Base-by-base conservation (phyloP, 2,797 vertebrate species). In the Allobates femoralis region DNA sequence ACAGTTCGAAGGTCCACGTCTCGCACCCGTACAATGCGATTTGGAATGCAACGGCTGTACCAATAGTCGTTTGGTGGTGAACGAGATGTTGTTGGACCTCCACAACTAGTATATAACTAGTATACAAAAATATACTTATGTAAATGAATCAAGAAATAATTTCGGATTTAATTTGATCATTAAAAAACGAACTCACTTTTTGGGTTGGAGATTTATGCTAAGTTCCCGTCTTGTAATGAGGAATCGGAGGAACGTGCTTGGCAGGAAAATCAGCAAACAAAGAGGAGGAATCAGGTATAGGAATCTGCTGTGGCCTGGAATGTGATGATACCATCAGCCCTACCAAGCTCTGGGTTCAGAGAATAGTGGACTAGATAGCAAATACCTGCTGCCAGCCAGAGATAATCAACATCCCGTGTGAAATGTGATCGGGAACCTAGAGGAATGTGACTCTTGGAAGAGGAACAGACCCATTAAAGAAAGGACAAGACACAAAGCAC, bases 401-500 rank as follows among this genome's bases (percentile, higher is more conserved):
- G 69, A 81, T 76, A 81, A 23, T 66, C 60, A 30, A 50, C 71
- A 86, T 86, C 73, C 34, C 23, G 34, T 77, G 85, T 86, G 79
- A 86, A 86, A 86, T 77, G 79, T 56, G 85, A 86, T 78, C 73
- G 50, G 30, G 55, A 30, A 56, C 50, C 51, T 5, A 58, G 32
- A 76, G 73, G 73, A 77, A 82, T 83, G 73, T 78, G 73, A 78
- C 73, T 86, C 73, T 50, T 86, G 85, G 85, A 86, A 77, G 73
- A 83, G 73, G 85, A 86, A 86, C 79, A 86, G 73, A 86, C 62
- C 69, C 64, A 66, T 81, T 76, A 76, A 66, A n/a, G 71, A 34
- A 46, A 76, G 60, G 85, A 86, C 79, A 83, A 83, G 85, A 81
- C 79, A 87, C 77, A 87, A 87, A 74, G 83, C 76, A 55, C 30